A percentile compares a stretch with the other conserved stretches of the same genome.
phyloP scores from a whole-genome alignment of 2,888 invertebrate genomes.

The Lasioglossum zephyrum region DNA sequence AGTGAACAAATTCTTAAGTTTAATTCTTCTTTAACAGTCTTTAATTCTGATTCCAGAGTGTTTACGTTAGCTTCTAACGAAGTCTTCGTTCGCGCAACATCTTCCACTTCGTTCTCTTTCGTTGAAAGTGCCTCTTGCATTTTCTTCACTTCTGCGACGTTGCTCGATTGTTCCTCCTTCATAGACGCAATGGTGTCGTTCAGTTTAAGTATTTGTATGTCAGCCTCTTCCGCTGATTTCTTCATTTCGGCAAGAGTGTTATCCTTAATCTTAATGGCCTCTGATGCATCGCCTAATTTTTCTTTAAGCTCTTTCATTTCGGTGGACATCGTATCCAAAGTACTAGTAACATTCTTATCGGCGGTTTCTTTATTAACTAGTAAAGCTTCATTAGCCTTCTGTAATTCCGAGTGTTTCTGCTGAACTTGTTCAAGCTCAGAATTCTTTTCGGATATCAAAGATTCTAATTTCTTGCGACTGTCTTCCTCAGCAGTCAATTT shows the following conservation, averaged over 20 bases:
- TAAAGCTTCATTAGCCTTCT: constrained; percentile 41
- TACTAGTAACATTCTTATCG: constrained; percentile 36
- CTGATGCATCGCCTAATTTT: constrained; percentile 52
- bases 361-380: constrained; percentile 37
- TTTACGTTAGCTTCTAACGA: constrained; percentile 85
- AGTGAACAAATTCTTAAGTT: constrained; percentile 79
- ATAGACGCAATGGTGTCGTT: constrained; percentile 85
- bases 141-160: constrained; percentile 57
- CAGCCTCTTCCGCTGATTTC: constrained; percentile 66
- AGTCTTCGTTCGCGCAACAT: constrained; percentile 85
- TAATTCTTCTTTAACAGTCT: constrained; percentile 63
- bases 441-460: constrained; percentile 69
- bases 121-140: constrained; percentile 30
- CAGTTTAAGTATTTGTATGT: constrained; percentile 65
- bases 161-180: constrained; percentile 82
- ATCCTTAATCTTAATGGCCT: constrained; percentile 57
- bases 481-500: constrained; percentile 62
- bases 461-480: constrained; percentile 64
- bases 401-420: constrained; percentile 52
- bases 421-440: constrained; percentile 84
- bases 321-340: constrained; percentile 48
- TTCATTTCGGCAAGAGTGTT: constrained; percentile 44
- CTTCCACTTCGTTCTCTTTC: constrained; percentile 78
- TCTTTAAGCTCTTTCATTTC: constrained; percentile 59
- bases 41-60: constrained; percentile 71